Percentiles rank a stretch among this genome's conserved stretches.
Conservation (phyloP, 1,140 invertebrate species). For the Anastatus disparis region DNA sequence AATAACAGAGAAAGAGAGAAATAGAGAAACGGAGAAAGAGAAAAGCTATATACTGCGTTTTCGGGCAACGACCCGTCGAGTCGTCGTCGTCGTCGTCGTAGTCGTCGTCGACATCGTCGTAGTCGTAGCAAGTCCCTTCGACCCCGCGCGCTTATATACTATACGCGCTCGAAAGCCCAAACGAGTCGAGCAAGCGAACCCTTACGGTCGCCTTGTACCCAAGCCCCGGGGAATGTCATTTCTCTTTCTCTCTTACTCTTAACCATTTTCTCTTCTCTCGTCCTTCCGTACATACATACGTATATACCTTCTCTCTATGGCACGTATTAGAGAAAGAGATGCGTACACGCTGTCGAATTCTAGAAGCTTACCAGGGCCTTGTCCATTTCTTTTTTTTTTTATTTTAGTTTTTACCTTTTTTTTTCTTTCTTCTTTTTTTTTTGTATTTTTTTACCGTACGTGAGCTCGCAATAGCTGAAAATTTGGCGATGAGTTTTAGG, state of each 20-base stretch:
- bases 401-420: too few relatives aligned
- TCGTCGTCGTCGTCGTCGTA: conserved; percentile 40
- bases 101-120: conserved; percentile 40
- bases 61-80: conserved; percentile 64
- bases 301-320: too few relatives aligned
- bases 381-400: not conserved
- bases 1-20: conserved; percentile 14
- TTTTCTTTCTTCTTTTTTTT: not conserved
- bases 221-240: not conserved
- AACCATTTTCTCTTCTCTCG: not conserved
- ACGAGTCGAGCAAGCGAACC: conserved; percentile 42
- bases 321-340: too few relatives aligned
- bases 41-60: conserved; percentile 51
- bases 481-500: too few relatives aligned
- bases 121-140: conserved; percentile 58
- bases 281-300: not conserved
- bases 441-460: not conserved
- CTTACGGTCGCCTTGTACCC: not conserved
- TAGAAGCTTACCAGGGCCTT: not conserved
- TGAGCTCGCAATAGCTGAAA: too few relatives aligned
- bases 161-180: conserved; percentile 42
- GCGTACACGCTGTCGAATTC: too few relatives aligned
- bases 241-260: not conserved
- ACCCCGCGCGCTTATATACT: conserved; percentile 38
- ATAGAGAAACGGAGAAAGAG: conserved; percentile 9